A percentile compares a stretch with the other conserved stretches of the same genome.
Evolutionary conservation across 2,113 vertebrate species (phyloP).

Genomic region (Elaphurus davidianus): DNA sequence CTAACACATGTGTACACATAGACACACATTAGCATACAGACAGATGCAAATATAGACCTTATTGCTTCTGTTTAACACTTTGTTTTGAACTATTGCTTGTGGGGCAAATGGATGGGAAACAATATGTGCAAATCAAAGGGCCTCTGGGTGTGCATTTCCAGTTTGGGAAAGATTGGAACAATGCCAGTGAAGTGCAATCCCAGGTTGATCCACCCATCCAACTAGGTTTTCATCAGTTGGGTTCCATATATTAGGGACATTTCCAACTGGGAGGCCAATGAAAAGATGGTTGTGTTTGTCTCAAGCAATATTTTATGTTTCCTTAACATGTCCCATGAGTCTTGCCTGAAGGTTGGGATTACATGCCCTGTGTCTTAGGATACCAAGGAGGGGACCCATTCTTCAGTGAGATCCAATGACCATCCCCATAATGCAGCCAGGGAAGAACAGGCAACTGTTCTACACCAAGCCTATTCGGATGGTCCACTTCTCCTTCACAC

Average conservation of each 20-base stretch:
- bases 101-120: neutral
- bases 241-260: neutral
- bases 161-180: too few relatives aligned
- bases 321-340: neutral
- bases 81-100: neutral
- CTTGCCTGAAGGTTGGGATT: neutral
- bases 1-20: neutral
- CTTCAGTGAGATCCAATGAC: neutral
- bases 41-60: neutral
- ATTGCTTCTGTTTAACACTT: neutral
- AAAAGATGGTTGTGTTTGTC: neutral
- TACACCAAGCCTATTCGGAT: neutral
- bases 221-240: neutral
- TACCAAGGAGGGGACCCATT: neutral
- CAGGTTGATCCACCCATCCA: neutral
- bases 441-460: neutral
- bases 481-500: neutral
- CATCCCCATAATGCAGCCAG: neutral
- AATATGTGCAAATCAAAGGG: too few relatives aligned
- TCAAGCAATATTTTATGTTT: neutral
- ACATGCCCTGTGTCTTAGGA: neutral
- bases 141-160: too few relatives aligned
- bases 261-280: neutral
- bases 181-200: neutral
- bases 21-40: neutral